Evolutionary conservation across 2,797 vertebrate species (phyloP).

Genomic region (Halcyon leucocephala): DNA sequence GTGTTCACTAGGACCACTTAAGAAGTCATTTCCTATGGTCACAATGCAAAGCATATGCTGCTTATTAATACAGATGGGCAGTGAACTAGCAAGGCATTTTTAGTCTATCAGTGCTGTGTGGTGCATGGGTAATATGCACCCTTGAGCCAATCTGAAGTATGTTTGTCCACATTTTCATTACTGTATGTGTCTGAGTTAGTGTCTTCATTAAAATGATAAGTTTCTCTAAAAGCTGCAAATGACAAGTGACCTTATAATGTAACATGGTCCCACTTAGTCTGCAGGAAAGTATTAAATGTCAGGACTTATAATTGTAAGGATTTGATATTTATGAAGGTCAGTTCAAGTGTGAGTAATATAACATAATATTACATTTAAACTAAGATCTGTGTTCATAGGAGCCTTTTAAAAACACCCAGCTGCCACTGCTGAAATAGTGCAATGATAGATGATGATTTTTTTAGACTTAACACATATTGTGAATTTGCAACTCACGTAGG

Average conservation of each 20-base stretch:
- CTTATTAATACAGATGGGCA: not conserved
- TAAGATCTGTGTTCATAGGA: conserved; percentile 53
- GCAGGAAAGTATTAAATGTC: conserved; percentile 79
- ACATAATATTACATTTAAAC: conserved; percentile 69
- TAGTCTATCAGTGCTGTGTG: not conserved
- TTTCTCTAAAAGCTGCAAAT: conserved; percentile 67
- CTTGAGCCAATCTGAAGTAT: not conserved
- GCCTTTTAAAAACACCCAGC: conserved; percentile 60
- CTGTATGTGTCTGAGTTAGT: conserved; percentile 39
- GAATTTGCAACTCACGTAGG: conserved; percentile 19
- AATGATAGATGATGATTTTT: conserved; percentile 64
- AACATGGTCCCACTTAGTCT: conserved; percentile 64
- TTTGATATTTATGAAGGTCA: conserved; percentile 82
- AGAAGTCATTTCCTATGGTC: not conserved
- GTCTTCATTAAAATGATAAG: conserved; percentile 78
- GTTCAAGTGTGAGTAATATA: conserved; percentile 68
- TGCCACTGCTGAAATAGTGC: conserved; percentile 55
- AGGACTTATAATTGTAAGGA: conserved; percentile 59
- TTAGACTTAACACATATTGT: conserved; percentile 57
- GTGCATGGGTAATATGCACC: not conserved
- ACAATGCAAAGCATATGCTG: not conserved
- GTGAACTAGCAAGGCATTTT: not conserved
- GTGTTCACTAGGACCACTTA: not conserved
- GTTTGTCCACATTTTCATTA: conserved; percentile 57
- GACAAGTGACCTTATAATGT: conserved; percentile 78